Evolutionary conservation across 1,140 invertebrate species (phyloP).

Genomic region (Papilio glaucus): DNA sequence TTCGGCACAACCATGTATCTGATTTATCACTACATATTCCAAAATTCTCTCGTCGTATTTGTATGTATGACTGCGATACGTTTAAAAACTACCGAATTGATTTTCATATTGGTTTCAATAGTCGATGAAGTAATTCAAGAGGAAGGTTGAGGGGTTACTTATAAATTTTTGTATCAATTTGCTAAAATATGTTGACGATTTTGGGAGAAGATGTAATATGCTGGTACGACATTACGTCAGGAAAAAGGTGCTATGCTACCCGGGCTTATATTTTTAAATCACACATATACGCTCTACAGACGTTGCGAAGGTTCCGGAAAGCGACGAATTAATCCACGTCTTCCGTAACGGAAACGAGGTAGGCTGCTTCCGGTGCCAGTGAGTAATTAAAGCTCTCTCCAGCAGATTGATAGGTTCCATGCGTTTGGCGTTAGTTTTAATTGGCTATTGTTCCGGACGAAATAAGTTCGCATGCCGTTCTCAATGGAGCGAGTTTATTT

Average conservation of each 20-base stretch:
- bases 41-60: too few relatives aligned
- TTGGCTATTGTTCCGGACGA: slow-evolving; percentile 32
- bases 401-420: slow-evolving; percentile 27
- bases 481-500: neutral
- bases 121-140: too few relatives aligned
- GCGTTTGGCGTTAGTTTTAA: slow-evolving; percentile 36
- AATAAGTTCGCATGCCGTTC: slow-evolving; percentile 6
- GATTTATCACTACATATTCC: too few relatives aligned
- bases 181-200: too few relatives aligned
- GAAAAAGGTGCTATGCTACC: neutral
- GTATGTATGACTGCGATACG: too few relatives aligned
- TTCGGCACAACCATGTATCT: too few relatives aligned
- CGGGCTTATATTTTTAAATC: neutral
- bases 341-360: neutral
- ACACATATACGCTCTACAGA: neutral
- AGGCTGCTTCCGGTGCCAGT: slow-evolving; percentile 11
- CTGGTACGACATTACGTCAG: neutral
- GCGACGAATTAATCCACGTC: slow-evolving; percentile 1
- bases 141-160: too few relatives aligned
- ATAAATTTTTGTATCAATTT: too few relatives aligned
- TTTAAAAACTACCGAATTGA: too few relatives aligned
- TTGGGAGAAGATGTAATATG: too few relatives aligned
- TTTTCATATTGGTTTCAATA: too few relatives aligned
- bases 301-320: neutral
- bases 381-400: slow-evolving; percentile 23